Evolutionary conservation across 2,888 invertebrate genomes (phyloP), one percentile per base, ranked within the genome.

Genomic region (Nipponacmea schrenckii): DNA sequence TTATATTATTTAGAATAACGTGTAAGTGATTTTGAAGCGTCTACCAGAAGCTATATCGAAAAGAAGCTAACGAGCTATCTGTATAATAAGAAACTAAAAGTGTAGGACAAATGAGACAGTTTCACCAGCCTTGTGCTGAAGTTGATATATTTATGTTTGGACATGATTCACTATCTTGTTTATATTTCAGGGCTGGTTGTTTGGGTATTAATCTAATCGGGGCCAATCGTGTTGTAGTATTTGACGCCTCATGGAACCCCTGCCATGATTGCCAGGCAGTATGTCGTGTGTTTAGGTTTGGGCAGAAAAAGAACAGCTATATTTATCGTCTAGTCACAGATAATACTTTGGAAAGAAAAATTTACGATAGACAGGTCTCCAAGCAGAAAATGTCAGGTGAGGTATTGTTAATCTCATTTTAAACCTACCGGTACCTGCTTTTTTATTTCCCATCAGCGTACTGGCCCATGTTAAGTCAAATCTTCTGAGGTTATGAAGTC

Each of bases 221-320:
- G 20, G 99, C 99, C 0, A 98, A 98, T 90, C 92, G 99, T 46
- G 98, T 98, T 7, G 97, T 98, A 4, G 97, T 99, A 67, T 94
- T 98, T 85, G 99, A 99, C 89, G 98, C 98, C 17, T 97, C 96
- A 56, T 99, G 98, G 98, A 99, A 99, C 91, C 98, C 98, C 0
- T 98, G 98, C 86, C 98, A 99, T 85, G 98, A 98, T 87, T 87
- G 88, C 74, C 89, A 89, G 91, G 98, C 98, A 45, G 97, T 99
- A 17, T 98, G 98, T 88, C 91, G 98, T 80, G 97, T 98, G 62
- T 96, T 96, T 88, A 92, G 94, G 3, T 98, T 97, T 86, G 98
- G 98, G 0, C 98, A 99, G 89, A 92, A 92, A 83, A 98, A 97
- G 85, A 94, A 94, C 0, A 97, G 97, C 84, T 97, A 94, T 88